Conservation (phyloP, 2,113 vertebrate species). For the Pollimyrus isidori region DNA sequence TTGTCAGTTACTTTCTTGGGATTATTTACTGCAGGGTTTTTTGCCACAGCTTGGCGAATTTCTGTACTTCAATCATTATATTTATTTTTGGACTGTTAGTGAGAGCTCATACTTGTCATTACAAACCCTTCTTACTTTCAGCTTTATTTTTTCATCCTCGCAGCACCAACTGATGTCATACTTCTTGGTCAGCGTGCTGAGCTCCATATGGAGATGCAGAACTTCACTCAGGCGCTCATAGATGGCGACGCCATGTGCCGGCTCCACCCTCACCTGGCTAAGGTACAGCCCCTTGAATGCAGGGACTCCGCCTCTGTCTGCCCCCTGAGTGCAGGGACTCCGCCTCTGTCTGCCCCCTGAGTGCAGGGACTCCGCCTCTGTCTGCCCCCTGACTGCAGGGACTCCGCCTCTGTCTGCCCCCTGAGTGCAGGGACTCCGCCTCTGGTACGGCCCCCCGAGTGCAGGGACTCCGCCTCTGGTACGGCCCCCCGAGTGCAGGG, state of each 20-base stretch:
- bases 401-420: too few relatives aligned
- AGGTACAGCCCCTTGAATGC: conserved; percentile 50
- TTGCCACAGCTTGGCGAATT: background rate
- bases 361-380: background rate
- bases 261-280: conserved; percentile 65
- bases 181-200: conserved; percentile 70
- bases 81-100: background rate
- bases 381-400: background rate
- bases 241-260: conserved; percentile 64
- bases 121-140: background rate
- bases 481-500: too few relatives aligned
- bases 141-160: background rate
- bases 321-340: background rate
- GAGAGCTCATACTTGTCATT: background rate
- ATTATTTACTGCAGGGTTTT: background rate
- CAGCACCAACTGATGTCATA: conserved; percentile 68
- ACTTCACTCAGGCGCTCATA: conserved; percentile 69
- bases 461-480: too few relatives aligned
- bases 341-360: background rate
- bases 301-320: background rate
- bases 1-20: background rate
- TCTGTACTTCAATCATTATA: background rate
- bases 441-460: too few relatives aligned
- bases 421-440: too few relatives aligned
- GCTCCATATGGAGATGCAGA: conserved; percentile 68